A percentile compares a stretch with the other conserved stretches of the same genome.
These are phyloP conservation scores for Aspidiotus rigidus DNA, from an alignment of 2,888 invertebrate genomes.

Conservation along the genomic window DNA sequence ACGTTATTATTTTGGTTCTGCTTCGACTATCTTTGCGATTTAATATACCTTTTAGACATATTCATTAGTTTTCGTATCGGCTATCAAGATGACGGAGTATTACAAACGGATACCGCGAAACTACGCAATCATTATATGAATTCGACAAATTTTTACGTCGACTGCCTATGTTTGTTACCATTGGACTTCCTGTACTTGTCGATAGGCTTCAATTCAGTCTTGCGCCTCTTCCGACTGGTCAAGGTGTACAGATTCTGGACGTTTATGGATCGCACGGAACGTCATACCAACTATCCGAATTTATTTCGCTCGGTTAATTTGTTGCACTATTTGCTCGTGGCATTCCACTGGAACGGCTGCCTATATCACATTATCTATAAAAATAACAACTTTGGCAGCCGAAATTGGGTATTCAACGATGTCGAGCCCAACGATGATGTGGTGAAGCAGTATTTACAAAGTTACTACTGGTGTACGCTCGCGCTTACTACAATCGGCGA, in stretches of 20 bases:
- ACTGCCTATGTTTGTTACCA: slow-evolving; percentile 94
- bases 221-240: slow-evolving; percentile 89
- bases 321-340: slow-evolving; percentile 92
- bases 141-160: slow-evolving; percentile 94
- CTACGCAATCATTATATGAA: slow-evolving; percentile 96
- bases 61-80: slow-evolving; percentile 96
- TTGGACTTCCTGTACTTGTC: slow-evolving; percentile 96
- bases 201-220: slow-evolving; percentile 91
- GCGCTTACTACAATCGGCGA: slow-evolving; percentile 93
- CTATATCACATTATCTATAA: slow-evolving; percentile 94
- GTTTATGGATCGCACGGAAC: slow-evolving; percentile 95
- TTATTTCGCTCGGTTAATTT: slow-evolving; percentile 83
- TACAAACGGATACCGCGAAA: slow-evolving; percentile 90
- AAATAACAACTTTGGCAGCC: slow-evolving; percentile 88
- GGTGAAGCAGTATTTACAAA: slow-evolving; percentile 90
- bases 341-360: slow-evolving; percentile 99
- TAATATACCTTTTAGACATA: slow-evolving; percentile 91
- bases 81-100: slow-evolving; percentile 92
- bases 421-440: slow-evolving; percentile 72
- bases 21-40: slow-evolving; percentile 92
- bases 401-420: slow-evolving; percentile 84
- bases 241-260: slow-evolving; percentile 98
- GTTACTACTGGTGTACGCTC: slow-evolving; percentile 96
- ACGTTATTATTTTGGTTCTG: slow-evolving; percentile 92
- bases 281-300: slow-evolving; percentile 98